These are phyloP conservation scores for Echinometra lucunter DNA, from an alignment of 53 echinoderm and acorn worm genomes.

Conservation along the genomic window DNA sequence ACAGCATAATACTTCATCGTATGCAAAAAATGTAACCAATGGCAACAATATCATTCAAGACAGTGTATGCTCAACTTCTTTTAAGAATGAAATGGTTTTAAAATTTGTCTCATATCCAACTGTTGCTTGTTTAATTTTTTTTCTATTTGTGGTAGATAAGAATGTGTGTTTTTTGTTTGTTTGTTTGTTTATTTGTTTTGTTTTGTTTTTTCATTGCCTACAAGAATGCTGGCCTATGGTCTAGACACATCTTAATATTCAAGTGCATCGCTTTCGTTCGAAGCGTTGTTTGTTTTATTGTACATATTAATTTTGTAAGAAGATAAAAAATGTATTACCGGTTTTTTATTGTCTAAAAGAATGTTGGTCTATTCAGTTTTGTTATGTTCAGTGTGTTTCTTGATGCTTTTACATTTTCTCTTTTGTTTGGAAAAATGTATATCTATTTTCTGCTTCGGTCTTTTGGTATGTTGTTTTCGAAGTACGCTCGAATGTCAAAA, in stretches of 20 bases:
- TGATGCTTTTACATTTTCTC: background rate
- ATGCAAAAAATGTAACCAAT: too few relatives aligned
- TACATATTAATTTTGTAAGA: too few relatives aligned
- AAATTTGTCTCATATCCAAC: background rate
- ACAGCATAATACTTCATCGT: too few relatives aligned
- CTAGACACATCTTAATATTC: too few relatives aligned
- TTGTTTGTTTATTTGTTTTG: too few relatives aligned
- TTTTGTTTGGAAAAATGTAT: constrained; percentile 16
- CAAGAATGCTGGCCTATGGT: too few relatives aligned
- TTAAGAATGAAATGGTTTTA: background rate
- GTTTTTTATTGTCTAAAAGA: constrained; percentile 23
- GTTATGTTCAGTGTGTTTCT: background rate
- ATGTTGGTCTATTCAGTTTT: background rate
- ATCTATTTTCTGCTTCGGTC: constrained; percentile 15
- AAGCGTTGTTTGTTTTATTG: too few relatives aligned
- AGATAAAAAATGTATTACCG: too few relatives aligned
- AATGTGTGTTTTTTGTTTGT: too few relatives aligned
- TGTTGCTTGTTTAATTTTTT: background rate
- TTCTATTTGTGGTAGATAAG: background rate
- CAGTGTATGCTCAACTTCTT: background rate
- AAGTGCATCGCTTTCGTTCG: too few relatives aligned
- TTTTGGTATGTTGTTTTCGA: constrained; percentile 45
- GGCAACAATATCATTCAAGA: too few relatives aligned
- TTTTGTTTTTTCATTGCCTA: too few relatives aligned
- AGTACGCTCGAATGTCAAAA: background rate